phyloP scores from a whole-genome alignment of 2,113 vertebrate genomes.

The Rutilus rutilus region DNA sequence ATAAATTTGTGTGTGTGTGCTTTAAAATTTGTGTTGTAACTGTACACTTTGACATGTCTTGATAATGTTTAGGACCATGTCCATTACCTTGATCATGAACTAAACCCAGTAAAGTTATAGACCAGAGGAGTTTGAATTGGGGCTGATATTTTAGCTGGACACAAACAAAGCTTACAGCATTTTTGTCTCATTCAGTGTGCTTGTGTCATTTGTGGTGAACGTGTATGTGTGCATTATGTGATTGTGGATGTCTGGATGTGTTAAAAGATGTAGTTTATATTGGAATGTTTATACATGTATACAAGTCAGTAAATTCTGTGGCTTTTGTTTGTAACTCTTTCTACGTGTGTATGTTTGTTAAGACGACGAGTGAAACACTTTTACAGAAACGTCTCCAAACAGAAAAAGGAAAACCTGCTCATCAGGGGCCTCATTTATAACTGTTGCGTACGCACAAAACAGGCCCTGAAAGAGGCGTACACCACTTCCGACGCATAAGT shows the following conservation, averaged over 20 bases:
- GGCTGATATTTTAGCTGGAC: too few relatives aligned
- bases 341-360: background rate
- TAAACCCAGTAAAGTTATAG: background rate
- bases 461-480: too few relatives aligned
- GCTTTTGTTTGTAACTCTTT: too few relatives aligned
- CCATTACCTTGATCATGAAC: background rate
- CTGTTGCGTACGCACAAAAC: too few relatives aligned
- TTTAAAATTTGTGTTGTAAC: background rate
- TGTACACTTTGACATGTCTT: background rate
- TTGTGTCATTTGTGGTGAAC: background rate
- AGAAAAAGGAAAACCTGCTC: background rate
- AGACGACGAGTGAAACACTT: background rate
- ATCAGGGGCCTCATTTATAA: background rate
- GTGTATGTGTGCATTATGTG: background rate
- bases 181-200: background rate
- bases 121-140: background rate
- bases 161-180: background rate
- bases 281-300: too few relatives aligned
- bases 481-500: too few relatives aligned
- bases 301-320: too few relatives aligned
- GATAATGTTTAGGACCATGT: background rate
- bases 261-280: too few relatives aligned
- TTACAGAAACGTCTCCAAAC: background rate
- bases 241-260: background rate
- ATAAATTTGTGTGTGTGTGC: background rate